phyloP scores from a whole-genome alignment of 2,797 vertebrate species.

The Phoeniculus purpureus region DNA sequence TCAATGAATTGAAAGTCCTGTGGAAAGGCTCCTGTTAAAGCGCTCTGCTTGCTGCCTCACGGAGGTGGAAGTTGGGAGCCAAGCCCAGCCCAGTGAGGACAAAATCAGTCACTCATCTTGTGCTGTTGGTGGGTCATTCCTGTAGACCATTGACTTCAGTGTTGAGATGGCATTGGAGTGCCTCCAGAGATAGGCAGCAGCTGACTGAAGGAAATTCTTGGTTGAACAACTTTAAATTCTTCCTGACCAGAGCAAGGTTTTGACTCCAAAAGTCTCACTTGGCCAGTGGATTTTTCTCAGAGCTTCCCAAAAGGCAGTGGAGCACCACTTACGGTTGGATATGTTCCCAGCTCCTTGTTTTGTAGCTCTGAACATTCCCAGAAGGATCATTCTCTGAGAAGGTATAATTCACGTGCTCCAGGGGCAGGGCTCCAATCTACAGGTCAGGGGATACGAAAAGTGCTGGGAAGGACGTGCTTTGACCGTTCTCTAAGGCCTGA shows the following conservation, averaged over 20 bases:
- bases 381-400: rapidly evolving
- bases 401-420: rapidly evolving
- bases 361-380: not conserved
- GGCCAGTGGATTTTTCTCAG: not conserved
- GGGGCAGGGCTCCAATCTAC: rapidly evolving
- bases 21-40: not conserved
- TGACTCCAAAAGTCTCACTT: not conserved
- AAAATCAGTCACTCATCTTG: rapidly evolving
- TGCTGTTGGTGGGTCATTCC: rapidly evolving
- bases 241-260: not conserved
- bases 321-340: not conserved
- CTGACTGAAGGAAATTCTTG: not conserved
- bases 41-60: not conserved
- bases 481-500: not conserved
- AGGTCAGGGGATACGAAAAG: not conserved
- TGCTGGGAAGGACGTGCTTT: not conserved
- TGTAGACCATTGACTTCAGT: rapidly evolving
- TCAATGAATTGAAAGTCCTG: not conserved
- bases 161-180: not conserved
- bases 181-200: not conserved
- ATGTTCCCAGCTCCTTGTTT: not conserved
- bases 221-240: not conserved
- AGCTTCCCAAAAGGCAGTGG: not conserved
- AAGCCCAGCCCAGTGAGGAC: rapidly evolving
- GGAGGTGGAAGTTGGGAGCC: not conserved